Evolutionary conservation across 2,113 vertebrate genomes (phyloP).

Genomic region (Desmodus rotundus): DNA sequence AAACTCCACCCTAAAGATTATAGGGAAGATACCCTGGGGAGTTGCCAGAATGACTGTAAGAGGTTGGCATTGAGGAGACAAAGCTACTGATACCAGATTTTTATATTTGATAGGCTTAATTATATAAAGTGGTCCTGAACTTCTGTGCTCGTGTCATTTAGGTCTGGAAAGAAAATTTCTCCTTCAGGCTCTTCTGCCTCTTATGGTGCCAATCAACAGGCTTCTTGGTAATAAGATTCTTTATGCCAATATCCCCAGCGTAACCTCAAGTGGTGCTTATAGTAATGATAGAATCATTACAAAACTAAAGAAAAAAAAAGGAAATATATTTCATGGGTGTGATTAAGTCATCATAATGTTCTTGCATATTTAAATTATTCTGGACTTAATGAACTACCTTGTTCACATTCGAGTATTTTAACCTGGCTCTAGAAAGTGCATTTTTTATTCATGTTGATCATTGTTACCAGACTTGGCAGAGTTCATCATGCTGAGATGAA

Average conservation of each 20-base stretch:
- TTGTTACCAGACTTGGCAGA: not conserved
- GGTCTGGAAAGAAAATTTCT: conserved; percentile 52
- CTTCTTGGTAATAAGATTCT: conserved; percentile 55
- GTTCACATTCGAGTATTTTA: conserved; percentile 44
- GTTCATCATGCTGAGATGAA: not conserved
- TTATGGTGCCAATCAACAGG: conserved; percentile 47
- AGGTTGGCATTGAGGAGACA: conserved; percentile 31
- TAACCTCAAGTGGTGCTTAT: conserved; percentile 58
- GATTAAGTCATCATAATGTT: conserved; percentile 58
- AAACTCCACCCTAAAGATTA: conserved; percentile 65
- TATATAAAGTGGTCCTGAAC: conserved; percentile 39
- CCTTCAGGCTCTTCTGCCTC: conserved; percentile 59
- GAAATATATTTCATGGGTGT: conserved; percentile 51
- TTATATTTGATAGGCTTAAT: conserved; percentile 47
- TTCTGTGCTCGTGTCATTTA: conserved; percentile 37
- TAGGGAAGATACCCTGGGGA: conserved; percentile 25
- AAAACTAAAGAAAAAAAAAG: conserved; percentile 53
- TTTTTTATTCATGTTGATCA: conserved; percentile 18
- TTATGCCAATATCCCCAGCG: conserved; percentile 17
- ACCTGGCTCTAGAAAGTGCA: not conserved
- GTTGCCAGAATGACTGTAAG: conserved; percentile 49
- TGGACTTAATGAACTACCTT: conserved; percentile 47
- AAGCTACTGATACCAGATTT: conserved; percentile 41
- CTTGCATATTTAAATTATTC: conserved; percentile 45
- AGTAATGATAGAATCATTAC: conserved; percentile 48